phyloP scores from a whole-genome alignment of 2,888 invertebrate genomes.

The Oscheius sp. region DNA sequence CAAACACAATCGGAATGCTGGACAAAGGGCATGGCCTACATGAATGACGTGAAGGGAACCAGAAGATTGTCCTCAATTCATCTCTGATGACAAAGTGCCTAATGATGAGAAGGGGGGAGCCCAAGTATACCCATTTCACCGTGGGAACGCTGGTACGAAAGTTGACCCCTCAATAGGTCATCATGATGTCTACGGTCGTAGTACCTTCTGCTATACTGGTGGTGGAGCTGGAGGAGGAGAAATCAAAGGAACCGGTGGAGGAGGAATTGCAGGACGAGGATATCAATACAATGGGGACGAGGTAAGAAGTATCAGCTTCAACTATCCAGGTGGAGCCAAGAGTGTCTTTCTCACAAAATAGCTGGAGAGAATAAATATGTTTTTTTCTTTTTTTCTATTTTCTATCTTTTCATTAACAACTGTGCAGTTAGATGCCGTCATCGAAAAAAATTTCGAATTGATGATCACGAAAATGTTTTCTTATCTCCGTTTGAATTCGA shows the following conservation, averaged over 20 bases:
- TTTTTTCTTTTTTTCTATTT: background rate
- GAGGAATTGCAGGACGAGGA: background rate
- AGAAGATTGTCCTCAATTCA: slow-evolving; percentile 27
- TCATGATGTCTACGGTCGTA: background rate
- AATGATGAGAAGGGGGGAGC: slow-evolving; percentile 14
- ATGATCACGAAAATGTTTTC: no score
- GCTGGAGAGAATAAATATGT: background rate
- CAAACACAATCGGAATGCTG: slow-evolving; percentile 19
- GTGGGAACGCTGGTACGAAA: slow-evolving; percentile 10
- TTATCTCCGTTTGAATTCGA: background rate
- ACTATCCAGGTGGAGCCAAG: background rate
- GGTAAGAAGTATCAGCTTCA: background rate
- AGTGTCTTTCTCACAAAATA: background rate
- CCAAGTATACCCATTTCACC: slow-evolving; percentile 6
- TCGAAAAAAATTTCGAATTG: no score
- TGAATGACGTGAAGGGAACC: no score
- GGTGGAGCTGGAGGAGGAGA: slow-evolving; percentile 3
- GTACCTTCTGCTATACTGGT: background rate
- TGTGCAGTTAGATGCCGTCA: no score
- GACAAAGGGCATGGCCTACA: no score
- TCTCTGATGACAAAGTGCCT: slow-evolving; percentile 25
- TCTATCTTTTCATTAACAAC: no score
- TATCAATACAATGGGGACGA: background rate
- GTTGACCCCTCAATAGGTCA: background rate
- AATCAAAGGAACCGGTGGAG: background rate